Evolutionary conservation across 1,140 invertebrate species (phyloP), one percentile per base, ranked within the genome.

Genomic region (Hormaphis cornu): DNA sequence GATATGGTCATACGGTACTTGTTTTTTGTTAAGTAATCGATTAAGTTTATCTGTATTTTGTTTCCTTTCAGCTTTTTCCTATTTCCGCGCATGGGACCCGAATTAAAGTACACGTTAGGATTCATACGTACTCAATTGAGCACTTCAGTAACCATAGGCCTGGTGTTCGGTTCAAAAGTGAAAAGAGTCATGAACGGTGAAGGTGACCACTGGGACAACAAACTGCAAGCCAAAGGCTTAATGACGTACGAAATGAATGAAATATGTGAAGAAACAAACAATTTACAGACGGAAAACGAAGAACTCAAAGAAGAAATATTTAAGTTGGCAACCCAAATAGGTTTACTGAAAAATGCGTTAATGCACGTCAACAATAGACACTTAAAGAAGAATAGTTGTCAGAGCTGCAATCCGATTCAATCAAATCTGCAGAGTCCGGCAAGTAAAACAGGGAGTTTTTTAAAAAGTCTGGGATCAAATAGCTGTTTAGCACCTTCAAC

Each of bases 331-430:
- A 88, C 89, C 12, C 90, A 93, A 79, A 92, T 94, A 72, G 91
- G 94, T 76, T 90, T 91, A 75, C 91, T 93, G 88, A 93, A 91
- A 79, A 92, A 92, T 75, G 89, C 92, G 9, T 89, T 92, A 73
- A 93, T 94, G 91, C 88, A 92, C 76, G 86, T 91, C 79, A 90
- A 93, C 78, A 94, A 94, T 78, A 81, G 90, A 18, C 91, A 94
- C 77, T 77, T 93, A 69, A 89, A 90, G 73, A 88, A 89, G 48
- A 89, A 90, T 74, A 83, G 85, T 4, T 89, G 89, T 12, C 86
- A 88, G 12, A 90, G 90, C 76, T 90, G 91, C 77, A 87, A 82
- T 48, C 61, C 61, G 10, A 22, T 63, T 76, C 77, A 18, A 61
- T 74, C 66, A 77, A 77, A 70, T 78, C 80, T 72, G 80, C 74